A percentile compares a stretch with the other conserved stretches of the same genome.
Evolutionary conservation across 2,797 vertebrate genomes (phyloP).

Genomic region (Tokudaia muenninki): DNA sequence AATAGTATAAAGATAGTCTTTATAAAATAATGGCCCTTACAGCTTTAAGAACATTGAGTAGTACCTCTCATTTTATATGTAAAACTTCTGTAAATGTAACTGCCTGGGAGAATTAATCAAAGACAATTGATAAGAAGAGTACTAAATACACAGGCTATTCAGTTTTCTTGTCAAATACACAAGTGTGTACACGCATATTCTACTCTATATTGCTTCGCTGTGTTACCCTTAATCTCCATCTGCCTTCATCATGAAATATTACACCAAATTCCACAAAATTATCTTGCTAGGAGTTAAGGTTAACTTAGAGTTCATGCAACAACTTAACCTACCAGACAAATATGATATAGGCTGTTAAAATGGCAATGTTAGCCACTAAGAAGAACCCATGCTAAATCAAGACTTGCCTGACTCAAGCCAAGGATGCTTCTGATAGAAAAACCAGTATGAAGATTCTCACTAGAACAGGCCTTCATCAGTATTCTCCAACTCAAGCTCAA

Average conservation of each 20-base stretch:
- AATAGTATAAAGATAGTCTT: not conserved
- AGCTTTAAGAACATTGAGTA: not conserved
- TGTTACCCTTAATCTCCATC: not conserved
- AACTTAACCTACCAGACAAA: not conserved
- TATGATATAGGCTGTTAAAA: not conserved
- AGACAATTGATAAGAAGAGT: not conserved
- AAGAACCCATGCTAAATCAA: not conserved
- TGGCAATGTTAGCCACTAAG: not conserved
- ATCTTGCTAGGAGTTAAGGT: not conserved
- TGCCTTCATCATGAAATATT: not conserved
- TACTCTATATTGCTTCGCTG: not conserved
- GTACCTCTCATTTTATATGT: not conserved
- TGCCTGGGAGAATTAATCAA: not conserved
- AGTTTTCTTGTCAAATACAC: not conserved
- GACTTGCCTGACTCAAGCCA: not conserved
- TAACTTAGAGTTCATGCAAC: not conserved
- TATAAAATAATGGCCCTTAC: not conserved
- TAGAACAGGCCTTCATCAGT: not conserved
- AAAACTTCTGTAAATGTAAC: not conserved
- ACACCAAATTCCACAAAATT: not conserved
- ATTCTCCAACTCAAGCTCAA: not conserved
- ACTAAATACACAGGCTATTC: not conserved
- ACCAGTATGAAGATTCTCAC: not conserved
- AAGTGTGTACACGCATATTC: not conserved
- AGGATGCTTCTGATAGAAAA: not conserved